phyloP scores from a whole-genome alignment of 2,888 invertebrate genomes.

The Gymnosoma rotundatum region DNA sequence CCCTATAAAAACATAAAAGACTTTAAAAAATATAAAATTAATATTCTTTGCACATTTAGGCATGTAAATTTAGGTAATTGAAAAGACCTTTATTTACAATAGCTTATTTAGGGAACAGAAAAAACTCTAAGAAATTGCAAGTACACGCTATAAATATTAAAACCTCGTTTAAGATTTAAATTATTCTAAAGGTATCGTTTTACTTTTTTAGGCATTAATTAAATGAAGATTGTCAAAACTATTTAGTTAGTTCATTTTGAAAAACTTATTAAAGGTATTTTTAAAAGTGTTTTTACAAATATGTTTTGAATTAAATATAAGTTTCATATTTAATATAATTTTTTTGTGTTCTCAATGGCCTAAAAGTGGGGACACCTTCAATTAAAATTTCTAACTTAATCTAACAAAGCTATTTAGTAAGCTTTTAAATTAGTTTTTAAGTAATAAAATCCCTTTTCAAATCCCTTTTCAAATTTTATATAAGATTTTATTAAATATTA shows the following conservation, averaged over 20 bases:
- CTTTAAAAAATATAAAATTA: neutral
- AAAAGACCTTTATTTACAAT: neutral
- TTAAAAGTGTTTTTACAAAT: too few relatives aligned
- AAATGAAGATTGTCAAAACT: too few relatives aligned
- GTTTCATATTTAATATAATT: too few relatives aligned
- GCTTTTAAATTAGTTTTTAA: neutral
- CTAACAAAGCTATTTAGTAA: neutral
- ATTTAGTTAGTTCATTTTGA: too few relatives aligned
- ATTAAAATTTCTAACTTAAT: neutral
- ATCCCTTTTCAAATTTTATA: neutral
- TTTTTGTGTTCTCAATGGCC: too few relatives aligned
- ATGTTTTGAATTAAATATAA: too few relatives aligned
- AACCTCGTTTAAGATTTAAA: neutral
- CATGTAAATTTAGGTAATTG: neutral
- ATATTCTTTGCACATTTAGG: conserved; percentile 43
- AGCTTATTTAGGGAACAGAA: neutral
- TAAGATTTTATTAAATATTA: neutral
- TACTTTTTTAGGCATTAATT: too few relatives aligned
- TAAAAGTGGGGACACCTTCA: too few relatives aligned
- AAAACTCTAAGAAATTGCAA: neutral
- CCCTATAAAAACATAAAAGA: neutral
- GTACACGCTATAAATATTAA: neutral
- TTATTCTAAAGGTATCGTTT: neutral
- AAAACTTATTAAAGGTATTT: too few relatives aligned
- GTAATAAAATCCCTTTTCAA: neutral